Evolutionary conservation across 1,140 invertebrate genomes (phyloP), one percentile per base, ranked within the genome.

Genomic region (Dreissena polymorpha): DNA sequence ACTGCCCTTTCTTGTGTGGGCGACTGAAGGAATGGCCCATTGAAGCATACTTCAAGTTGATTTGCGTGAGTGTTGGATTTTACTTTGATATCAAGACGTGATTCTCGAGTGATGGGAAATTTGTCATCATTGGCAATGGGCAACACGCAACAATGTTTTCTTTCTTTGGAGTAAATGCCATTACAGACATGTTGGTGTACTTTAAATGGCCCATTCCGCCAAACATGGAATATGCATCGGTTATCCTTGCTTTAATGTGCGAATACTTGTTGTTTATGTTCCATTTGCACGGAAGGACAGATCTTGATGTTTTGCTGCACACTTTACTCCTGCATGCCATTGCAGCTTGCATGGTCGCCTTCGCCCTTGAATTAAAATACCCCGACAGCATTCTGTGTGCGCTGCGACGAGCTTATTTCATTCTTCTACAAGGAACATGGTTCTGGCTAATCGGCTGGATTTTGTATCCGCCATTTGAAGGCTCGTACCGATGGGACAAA

Each of bases 131-230:
- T 78, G 93, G 91, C 10, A 94, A 94, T 89, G 92, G 90, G 27
- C 94, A 95, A 82, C 94, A 94, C 85, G 93, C 94, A 18, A 94
- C 94, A 0, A 94, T 95, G 94, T 95, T 93, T 87, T 93, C 93
- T 86, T 93, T 94, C 83, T 94, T 94, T 85, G 93, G 92, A 16
- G 68, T 94, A 14, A 92, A 91, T 50, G 92, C 92, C 29, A 85
- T 94, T 0, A 77, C 94, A 14, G 94, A 94, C 68, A 84, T 94
- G 2, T 50, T 93, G 0, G 67, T 88, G 10, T 88, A 91, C 73
- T 91, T 91, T 86, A 86, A 90, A 50, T 75, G 92, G 0, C 92
- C 93, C 2, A 86, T 94, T n/a, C n/a, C n/a, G n/a, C n/a, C n/a
- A n/a, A n/a, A n/a, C n/a, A n/a, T n/a, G n/a, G n/a, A n/a, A n/a